Conservation (phyloP, 2,888 invertebrate species). For the Caenorhabditis auriculariae region DNA sequence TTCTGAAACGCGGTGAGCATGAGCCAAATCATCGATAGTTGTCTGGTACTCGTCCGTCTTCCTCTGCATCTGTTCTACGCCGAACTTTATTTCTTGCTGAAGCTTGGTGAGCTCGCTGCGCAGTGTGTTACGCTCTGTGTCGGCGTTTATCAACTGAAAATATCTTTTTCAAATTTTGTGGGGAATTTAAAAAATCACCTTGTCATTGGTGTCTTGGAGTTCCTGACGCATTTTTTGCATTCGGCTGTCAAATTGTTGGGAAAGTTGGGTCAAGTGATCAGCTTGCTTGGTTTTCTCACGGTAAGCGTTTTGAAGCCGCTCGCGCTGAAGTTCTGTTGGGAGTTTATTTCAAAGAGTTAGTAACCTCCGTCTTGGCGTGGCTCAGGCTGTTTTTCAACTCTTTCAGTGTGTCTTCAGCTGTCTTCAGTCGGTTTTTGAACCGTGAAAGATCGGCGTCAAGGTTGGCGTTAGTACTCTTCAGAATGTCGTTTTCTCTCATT, state of each 20-base stretch:
- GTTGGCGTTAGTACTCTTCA: slow-evolving; percentile 47
- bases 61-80: slow-evolving; percentile 59
- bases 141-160: slow-evolving; percentile 53
- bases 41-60: slow-evolving; percentile 61
- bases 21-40: slow-evolving; percentile 57
- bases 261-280: slow-evolving; percentile 55
- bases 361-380: slow-evolving; percentile 51
- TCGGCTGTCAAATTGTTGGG: slow-evolving; percentile 53
- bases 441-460: slow-evolving; percentile 49
- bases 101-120: slow-evolving; percentile 50
- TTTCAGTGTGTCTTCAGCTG: slow-evolving; percentile 50
- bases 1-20: slow-evolving; percentile 56
- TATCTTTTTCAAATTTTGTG: not conserved
- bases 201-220: slow-evolving; percentile 56
- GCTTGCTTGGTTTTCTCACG: slow-evolving; percentile 59
- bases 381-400: slow-evolving; percentile 48
- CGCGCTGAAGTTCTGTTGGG: slow-evolving; percentile 20
- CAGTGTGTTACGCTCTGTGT: slow-evolving; percentile 53
- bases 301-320: slow-evolving; percentile 57
- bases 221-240: slow-evolving; percentile 54
- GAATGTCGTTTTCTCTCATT: slow-evolving; percentile 51
- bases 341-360: not conserved
- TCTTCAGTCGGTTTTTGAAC: slow-evolving; percentile 46
- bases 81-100: slow-evolving; percentile 58
- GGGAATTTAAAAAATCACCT: slow-evolving; percentile 20